These are phyloP conservation scores for Campoplex capitator DNA, from an alignment of 2,888 invertebrate genomes.

Conservation along the genomic window DNA sequence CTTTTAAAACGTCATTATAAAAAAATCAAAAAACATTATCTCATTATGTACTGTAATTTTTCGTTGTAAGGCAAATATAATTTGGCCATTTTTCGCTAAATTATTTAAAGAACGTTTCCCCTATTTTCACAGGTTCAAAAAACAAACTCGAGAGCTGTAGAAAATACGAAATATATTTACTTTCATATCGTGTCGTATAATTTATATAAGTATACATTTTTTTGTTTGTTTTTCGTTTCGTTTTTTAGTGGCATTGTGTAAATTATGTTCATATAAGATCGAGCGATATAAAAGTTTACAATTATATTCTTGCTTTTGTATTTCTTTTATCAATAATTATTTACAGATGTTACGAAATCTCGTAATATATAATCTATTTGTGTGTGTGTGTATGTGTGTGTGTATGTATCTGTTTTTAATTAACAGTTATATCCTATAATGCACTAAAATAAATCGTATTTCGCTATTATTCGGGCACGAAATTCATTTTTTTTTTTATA, in stretches of 20 bases:
- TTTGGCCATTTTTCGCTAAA: too few relatives aligned
- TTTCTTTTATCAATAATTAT: slow-evolving; percentile 52
- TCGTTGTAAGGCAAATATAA: too few relatives aligned
- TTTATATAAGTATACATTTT: slow-evolving; percentile 82
- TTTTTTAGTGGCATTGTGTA: slow-evolving; percentile 59
- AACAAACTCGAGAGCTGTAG: slow-evolving; percentile 71
- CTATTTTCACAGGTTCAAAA: not conserved
- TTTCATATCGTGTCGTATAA: slow-evolving; percentile 81
- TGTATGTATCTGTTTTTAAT: slow-evolving; percentile 50
- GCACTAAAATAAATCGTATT: slow-evolving; percentile 71
- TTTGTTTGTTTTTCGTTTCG: slow-evolving; percentile 60
- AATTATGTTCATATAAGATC: slow-evolving; percentile 73
- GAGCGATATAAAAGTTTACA: slow-evolving; percentile 79
- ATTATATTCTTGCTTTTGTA: slow-evolving; percentile 38
- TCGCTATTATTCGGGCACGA: slow-evolving; percentile 69
- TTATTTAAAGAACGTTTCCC: not conserved
- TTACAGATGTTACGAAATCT: slow-evolving; percentile 62
- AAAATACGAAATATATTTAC: slow-evolving; percentile 84
- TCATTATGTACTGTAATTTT: not conserved
- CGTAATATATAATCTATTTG: slow-evolving; percentile 60
- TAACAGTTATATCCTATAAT: slow-evolving; percentile 56
- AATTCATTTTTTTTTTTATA: slow-evolving; percentile 61
- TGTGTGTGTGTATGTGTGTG: not conserved
- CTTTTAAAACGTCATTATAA: not conserved
- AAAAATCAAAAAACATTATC: not conserved